Evolutionary conservation across 2,113 vertebrate genomes (phyloP), one percentile per base, ranked within the genome.

Genomic region (Anhinga anhinga): DNA sequence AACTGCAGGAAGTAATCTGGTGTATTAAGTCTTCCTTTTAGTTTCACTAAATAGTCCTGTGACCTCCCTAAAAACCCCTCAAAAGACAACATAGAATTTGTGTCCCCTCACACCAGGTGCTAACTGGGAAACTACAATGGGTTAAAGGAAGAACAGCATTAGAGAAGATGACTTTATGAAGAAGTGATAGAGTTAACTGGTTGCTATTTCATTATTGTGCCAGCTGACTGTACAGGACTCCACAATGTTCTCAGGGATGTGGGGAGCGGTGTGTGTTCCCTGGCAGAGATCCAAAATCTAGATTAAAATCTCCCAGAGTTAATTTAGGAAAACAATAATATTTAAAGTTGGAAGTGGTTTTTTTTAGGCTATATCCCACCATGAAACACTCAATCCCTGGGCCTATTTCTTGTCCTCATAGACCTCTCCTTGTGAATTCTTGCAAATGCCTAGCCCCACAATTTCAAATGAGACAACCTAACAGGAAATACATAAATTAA

Each of bases 281-380:
- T 97, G 97, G 95, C 77, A 95, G 58, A 82, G 42, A 85, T 21
- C 73, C 94, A 97, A 91, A 81, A 94, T 97, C 95, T 96, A 95
- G 97, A 97, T 97, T 95, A 96, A 97, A 96, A 97, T 97, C 95
- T 97, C 91, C 21, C 66, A 72, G 93, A 97, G 97, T 95, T 97
- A 97, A 97, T 96, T 97, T 97, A 96, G 89, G 95, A 95, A 97
- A 97, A 97, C 97, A 97, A 95, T 95, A 96, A 96, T 93, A 97
- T 97, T 95, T 96, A 84, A 93, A 94, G 49, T 88, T 97, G 53
- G 86, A 89, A 96, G 82, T 38, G 3, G 0, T 2, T 15, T 66
- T 90, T 88, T 88, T 53, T 61, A 82, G 56, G 78, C 61, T 85
- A 22, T 89, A 91, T 72, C 44, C 69, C 66, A 92, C 56, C 90